Conservation (phyloP, 2,797 vertebrate genomes). For the Helarctos malayanus region DNA sequence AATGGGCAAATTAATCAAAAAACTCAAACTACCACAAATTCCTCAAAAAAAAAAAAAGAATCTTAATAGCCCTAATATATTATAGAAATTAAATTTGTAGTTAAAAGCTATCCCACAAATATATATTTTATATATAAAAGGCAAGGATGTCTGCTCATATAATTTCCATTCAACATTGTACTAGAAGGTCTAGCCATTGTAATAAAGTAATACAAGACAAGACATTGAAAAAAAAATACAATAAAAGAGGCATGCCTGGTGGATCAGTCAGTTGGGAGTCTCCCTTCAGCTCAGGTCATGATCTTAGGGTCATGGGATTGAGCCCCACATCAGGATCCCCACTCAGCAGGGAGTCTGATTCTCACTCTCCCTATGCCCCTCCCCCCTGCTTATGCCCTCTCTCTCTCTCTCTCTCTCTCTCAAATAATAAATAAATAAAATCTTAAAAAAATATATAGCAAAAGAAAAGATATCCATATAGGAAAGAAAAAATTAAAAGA, state of each 20-base stretch:
- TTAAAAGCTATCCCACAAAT: background rate
- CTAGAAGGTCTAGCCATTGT: background rate
- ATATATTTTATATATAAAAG: background rate
- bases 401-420: background rate
- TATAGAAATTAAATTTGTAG: background rate
- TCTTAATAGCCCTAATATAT: background rate
- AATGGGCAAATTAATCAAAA: background rate
- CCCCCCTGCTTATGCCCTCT: accelerated
- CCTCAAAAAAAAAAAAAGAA: background rate
- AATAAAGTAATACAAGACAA: background rate
- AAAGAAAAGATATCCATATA: background rate
- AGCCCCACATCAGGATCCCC: too few relatives aligned
- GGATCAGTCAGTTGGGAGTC: background rate
- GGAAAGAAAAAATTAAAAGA: background rate
- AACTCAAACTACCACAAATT: background rate
- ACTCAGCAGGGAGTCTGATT: background rate
- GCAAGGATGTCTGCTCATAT: background rate
- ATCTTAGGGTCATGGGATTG: too few relatives aligned
- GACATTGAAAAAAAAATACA: background rate
- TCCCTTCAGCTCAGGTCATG: background rate
- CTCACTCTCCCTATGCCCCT: background rate
- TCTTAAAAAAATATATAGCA: background rate
- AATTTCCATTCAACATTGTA: background rate
- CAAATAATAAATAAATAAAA: background rate
- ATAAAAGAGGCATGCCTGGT: background rate